A percentile compares a stretch with the other conserved stretches of the same genome.
Evolutionary conservation across 2,797 vertebrate genomes (phyloP).

Genomic region (Rhadinocentrus ornatus): DNA sequence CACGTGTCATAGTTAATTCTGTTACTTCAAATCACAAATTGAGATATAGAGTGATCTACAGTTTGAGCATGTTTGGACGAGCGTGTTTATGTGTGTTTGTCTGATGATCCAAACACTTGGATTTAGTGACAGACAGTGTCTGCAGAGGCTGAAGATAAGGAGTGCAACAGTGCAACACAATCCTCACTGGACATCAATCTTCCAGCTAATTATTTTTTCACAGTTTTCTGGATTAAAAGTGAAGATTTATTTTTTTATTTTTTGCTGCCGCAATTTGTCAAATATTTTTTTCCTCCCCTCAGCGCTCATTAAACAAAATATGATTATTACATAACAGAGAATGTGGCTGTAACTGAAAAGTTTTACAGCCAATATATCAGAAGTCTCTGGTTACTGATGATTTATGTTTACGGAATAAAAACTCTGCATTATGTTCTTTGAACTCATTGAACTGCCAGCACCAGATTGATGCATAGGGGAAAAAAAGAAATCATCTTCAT

Average conservation of each 20-base stretch:
- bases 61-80: constrained; percentile 35
- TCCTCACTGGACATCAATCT: constrained; percentile 38
- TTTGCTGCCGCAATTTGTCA: constrained; percentile 11
- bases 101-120: constrained; percentile 44
- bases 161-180: constrained; percentile 35
- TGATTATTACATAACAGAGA: background rate
- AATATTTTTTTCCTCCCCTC: constrained; percentile 8
- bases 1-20: background rate
- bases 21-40: constrained; percentile 1
- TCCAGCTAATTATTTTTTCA: constrained; percentile 50
- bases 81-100: constrained; percentile 27
- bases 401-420: background rate
- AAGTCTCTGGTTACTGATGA: background rate
- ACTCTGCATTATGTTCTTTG: constrained; percentile 7
- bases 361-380: background rate
- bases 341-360: constrained; percentile 9
- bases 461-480: constrained; percentile 17
- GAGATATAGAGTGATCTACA: constrained; percentile 28
- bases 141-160: constrained; percentile 54
- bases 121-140: constrained; percentile 26
- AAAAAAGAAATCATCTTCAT: constrained; percentile 1
- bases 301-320: constrained; percentile 19
- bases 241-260: constrained; percentile 20
- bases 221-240: constrained; percentile 24
- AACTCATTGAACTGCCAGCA: background rate